Percentiles rank a stretch among this genome's conserved stretches.
These are phyloP conservation scores for Eumaeus atala DNA, from an alignment of 1,140 invertebrate species.

Conservation along the genomic window DNA sequence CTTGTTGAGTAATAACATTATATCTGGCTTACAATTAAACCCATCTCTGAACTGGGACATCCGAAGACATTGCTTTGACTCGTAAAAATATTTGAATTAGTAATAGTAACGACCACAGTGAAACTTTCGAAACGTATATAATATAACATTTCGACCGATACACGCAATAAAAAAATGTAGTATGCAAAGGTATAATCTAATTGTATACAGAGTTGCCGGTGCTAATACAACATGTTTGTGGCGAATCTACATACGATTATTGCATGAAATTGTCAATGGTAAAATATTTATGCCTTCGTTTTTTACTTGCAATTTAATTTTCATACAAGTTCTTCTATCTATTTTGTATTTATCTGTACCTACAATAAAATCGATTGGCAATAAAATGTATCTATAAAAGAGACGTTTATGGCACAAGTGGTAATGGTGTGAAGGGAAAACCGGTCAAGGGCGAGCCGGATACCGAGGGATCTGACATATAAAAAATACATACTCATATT, in stretches of 20 bases:
- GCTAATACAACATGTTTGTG: neutral
- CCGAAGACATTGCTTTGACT: neutral
- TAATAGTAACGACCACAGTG: neutral
- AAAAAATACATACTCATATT: no score
- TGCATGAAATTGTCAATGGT: slow-evolving; percentile 1
- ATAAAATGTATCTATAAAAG: no score
- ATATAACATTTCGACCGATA: slow-evolving; percentile 7
- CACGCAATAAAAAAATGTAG: neutral
- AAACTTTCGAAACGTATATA: neutral
- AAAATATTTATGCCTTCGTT: slow-evolving; percentile 4
- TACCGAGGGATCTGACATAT: no score
- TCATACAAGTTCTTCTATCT: no score
- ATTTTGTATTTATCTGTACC: no score
- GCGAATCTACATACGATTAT: neutral
- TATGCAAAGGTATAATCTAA: slow-evolving; percentile 12
- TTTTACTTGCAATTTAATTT: neutral
- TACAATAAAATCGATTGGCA: no score
- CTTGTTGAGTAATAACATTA: no score
- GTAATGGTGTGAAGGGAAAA: no score
- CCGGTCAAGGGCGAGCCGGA: no score
- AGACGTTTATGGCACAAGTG: no score
- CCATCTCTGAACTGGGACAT: no score
- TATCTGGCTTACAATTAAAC: no score
- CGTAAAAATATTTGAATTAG: neutral
- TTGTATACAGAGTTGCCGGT: slow-evolving; percentile 7